Conservation (phyloP, 2,797 vertebrate species). For the Alfaro cultratus region DNA sequence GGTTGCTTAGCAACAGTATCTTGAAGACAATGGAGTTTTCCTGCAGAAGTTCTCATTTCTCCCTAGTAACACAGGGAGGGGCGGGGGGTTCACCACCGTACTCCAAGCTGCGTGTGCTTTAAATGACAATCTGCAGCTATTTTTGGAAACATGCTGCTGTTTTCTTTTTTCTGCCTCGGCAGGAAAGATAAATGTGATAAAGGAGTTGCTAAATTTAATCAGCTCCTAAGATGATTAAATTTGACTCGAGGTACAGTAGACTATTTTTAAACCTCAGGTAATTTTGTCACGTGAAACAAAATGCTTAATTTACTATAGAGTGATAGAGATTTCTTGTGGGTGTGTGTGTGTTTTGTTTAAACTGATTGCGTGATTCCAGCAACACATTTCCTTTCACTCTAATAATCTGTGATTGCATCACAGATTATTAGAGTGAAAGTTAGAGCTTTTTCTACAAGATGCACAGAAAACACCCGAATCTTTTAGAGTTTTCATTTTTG, state of each 20-base stretch:
- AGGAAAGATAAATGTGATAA: not conserved
- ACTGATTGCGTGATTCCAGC: no score
- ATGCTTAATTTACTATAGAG: conserved; percentile 13
- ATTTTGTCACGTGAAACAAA: not conserved
- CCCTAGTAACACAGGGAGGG: conserved; percentile 68
- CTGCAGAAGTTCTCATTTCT: conserved; percentile 58
- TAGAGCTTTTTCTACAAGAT: conserved; percentile 10
- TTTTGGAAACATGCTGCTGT: conserved; percentile 57
- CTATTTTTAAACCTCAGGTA: not conserved
- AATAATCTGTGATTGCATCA: conserved; percentile 1
- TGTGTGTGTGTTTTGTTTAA: not conserved
- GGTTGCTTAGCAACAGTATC: conserved; percentile 82
- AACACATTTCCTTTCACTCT: no score
- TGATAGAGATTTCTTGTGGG: not conserved
- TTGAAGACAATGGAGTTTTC: conserved; percentile 62
- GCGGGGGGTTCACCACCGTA: conserved; percentile 32
- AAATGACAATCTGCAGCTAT: conserved; percentile 47
- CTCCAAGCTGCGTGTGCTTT: conserved; percentile 28
- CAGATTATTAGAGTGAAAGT: not conserved
- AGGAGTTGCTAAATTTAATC: not conserved
- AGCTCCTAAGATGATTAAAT: not conserved
- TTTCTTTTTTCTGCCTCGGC: not conserved
- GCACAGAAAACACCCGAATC: conserved; percentile 35
- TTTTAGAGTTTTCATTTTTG: conserved; percentile 36
- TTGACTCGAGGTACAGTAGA: not conserved